Evolutionary conservation across 2,888 invertebrate species (phyloP).

Genomic region (Synergus umbraculus): DNA sequence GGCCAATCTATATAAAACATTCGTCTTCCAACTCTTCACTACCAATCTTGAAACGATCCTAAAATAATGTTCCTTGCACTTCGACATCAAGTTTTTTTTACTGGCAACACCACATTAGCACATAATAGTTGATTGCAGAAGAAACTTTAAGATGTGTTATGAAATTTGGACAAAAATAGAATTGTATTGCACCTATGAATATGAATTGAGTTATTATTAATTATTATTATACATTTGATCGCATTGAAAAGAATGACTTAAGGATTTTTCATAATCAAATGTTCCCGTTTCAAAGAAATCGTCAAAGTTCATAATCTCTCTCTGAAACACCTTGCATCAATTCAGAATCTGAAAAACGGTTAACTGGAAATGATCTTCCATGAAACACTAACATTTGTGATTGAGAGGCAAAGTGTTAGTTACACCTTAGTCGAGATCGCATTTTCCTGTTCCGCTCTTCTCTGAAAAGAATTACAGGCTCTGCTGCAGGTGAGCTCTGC

Average conservation of each 20-base stretch:
- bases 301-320: no score
- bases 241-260: neutral
- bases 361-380: constrained; percentile 2
- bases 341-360: neutral
- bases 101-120: neutral
- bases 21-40: constrained; percentile 53
- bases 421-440: constrained; percentile 1
- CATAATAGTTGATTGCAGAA: neutral
- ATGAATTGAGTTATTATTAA: no score
- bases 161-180: neutral
- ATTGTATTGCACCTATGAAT: neutral
- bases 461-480: constrained; percentile 27
- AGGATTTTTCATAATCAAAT: neutral
- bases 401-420: constrained; percentile 27
- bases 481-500: neutral
- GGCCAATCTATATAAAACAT: constrained; percentile 66
- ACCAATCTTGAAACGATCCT: constrained; percentile 45
- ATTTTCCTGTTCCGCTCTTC: constrained; percentile 47
- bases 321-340: neutral
- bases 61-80: constrained; percentile 25
- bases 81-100: constrained; percentile 27
- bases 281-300: neutral
- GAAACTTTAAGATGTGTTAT: neutral
- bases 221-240: no score
- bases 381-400: neutral